phyloP scores from a whole-genome alignment of 2,113 vertebrate species.

The Sphaerodactylus townsendi region DNA sequence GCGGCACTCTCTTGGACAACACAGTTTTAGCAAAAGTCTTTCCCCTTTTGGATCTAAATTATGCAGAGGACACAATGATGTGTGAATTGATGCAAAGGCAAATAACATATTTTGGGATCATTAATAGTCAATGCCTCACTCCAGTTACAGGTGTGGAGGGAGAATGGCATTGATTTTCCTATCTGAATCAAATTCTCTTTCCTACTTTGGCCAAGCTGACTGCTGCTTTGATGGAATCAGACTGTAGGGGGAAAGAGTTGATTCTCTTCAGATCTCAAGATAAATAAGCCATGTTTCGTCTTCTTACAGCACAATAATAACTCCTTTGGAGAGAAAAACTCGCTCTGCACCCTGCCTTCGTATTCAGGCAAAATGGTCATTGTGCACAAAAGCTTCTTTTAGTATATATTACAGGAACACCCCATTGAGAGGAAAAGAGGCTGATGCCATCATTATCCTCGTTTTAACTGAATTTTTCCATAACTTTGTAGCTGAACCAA shows the following conservation, averaged over 20 bases:
- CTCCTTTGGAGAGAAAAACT: neutral
- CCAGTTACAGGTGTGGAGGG: slow-evolving; percentile 31
- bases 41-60: slow-evolving; percentile 73
- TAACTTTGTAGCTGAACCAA: slow-evolving; percentile 53
- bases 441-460: slow-evolving; percentile 22
- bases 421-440: slow-evolving; percentile 36
- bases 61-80: slow-evolving; percentile 73
- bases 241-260: slow-evolving; percentile 50
- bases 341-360: neutral
- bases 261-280: slow-evolving; percentile 45
- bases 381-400: slow-evolving; percentile 30
- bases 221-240: slow-evolving; percentile 61
- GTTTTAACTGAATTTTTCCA: neutral
- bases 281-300: slow-evolving; percentile 14
- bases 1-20: slow-evolving; percentile 78
- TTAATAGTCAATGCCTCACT: slow-evolving; percentile 70
- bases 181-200: slow-evolving; percentile 65
- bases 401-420: slow-evolving; percentile 25
- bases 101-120: slow-evolving; percentile 79
- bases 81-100: slow-evolving; percentile 75
- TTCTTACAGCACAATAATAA: slow-evolving; percentile 16
- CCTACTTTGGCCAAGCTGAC: slow-evolving; percentile 58
- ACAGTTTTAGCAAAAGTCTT: slow-evolving; percentile 74
- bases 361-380: slow-evolving; percentile 24
- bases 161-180: slow-evolving; percentile 69